Conservation (phyloP, 2,113 vertebrate species). For the Euleptes europaea region DNA sequence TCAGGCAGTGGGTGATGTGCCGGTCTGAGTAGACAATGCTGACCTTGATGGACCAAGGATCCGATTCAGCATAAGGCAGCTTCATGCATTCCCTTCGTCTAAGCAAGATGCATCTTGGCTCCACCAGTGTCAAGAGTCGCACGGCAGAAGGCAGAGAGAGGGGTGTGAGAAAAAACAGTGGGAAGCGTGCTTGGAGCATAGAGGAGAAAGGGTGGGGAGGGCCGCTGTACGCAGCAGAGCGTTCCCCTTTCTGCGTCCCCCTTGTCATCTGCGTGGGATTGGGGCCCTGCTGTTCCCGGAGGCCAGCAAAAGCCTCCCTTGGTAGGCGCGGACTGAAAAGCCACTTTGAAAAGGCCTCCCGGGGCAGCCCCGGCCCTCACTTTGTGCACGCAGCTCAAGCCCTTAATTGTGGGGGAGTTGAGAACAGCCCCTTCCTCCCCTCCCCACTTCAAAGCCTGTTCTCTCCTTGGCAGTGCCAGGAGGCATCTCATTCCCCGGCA, state of each 20-base stretch:
- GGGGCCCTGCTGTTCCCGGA: background rate
- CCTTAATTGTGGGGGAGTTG: background rate
- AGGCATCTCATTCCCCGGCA: background rate
- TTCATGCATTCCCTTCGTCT: no score
- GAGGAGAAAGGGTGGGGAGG: background rate
- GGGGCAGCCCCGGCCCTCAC: background rate
- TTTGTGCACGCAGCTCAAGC: background rate
- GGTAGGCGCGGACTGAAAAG: background rate
- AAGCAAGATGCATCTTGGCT: background rate
- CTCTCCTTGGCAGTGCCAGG: fast-evolving
- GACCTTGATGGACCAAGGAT: no score
- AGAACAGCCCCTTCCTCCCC: background rate
- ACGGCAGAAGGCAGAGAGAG: background rate
- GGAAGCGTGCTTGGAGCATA: background rate
- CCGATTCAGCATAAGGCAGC: no score
- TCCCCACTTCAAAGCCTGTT: background rate
- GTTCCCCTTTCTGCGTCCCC: background rate
- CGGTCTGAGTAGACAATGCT: no score
- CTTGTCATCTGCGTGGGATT: no score
- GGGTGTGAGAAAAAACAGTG: background rate
- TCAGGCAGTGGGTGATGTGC: no score
- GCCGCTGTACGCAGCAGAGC: background rate
- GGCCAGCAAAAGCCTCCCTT: background rate
- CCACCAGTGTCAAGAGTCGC: background rate
- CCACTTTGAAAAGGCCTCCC: background rate